Conservation (phyloP, 2,113 vertebrate genomes). For the Mellivora capensis region DNA sequence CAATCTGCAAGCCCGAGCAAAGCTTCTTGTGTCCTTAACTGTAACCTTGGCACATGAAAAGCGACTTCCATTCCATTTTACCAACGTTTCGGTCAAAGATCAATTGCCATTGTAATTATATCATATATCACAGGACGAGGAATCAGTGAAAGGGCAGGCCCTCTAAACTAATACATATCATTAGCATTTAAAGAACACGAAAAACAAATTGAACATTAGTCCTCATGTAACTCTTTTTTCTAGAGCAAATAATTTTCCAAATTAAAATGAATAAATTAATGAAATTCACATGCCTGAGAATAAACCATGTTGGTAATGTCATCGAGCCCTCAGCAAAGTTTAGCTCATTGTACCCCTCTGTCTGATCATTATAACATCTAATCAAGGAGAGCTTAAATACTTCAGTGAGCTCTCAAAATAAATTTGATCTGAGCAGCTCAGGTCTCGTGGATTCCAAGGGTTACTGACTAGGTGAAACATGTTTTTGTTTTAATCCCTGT, state of each 20-base stretch:
- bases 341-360: conserved; percentile 41
- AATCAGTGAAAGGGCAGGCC: conserved; percentile 49
- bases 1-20: conserved; percentile 17
- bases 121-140: conserved; percentile 63
- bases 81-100: conserved; percentile 78
- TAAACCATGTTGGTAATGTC: not conserved
- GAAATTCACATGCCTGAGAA: conserved; percentile 32
- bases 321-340: conserved; percentile 37
- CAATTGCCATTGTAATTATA: conserved; percentile 78
- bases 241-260: conserved; percentile 69
- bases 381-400: conserved; percentile 61
- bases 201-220: conserved; percentile 51
- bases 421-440: conserved; percentile 69
- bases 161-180: conserved; percentile 59
- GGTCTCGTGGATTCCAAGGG: conserved; percentile 61
- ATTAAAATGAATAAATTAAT: conserved; percentile 72
- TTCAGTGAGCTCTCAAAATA: conserved; percentile 73
- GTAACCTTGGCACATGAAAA: conserved; percentile 64
- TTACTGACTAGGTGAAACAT: conserved; percentile 65
- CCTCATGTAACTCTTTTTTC: conserved; percentile 59
- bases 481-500: conserved; percentile 76
- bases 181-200: conserved; percentile 51
- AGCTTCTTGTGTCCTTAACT: conserved; percentile 52
- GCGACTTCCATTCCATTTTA: conserved; percentile 67
- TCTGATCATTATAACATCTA: conserved; percentile 60